Evolutionary conservation across 2,888 invertebrate species (phyloP).

Genomic region (Lottia gigantea): DNA sequence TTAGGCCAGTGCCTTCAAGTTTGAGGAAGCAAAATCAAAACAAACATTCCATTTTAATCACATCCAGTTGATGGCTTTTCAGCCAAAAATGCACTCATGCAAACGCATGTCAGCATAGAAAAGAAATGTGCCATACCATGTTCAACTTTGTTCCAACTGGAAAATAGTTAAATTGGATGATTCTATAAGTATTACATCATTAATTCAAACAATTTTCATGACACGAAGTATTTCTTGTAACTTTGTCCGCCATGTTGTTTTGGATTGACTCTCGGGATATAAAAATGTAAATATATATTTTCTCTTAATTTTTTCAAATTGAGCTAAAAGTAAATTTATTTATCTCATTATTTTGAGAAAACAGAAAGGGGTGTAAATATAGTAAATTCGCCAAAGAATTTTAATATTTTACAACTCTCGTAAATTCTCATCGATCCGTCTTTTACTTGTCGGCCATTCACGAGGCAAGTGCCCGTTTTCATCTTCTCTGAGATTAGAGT

Average conservation of each 20-base stretch:
- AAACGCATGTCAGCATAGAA: neutral
- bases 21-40: no score
- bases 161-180: no score
- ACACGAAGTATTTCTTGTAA: neutral
- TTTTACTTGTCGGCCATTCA: conserved; percentile 17
- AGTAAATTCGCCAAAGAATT: neutral
- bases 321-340: no score
- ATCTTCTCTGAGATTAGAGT: neutral
- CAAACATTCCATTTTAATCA: no score
- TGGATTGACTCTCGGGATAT: conserved; percentile 1
- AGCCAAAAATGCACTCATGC: no score
- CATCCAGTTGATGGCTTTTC: no score
- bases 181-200: no score
- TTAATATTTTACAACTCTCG: conserved; percentile 5
- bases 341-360: neutral
- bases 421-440: neutral
- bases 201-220: neutral
- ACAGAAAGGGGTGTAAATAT: neutral
- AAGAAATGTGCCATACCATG: neutral
- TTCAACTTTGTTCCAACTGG: conserved; percentile 1
- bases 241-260: conserved; percentile 8
- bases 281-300: no score
- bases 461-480: conserved; percentile 1
- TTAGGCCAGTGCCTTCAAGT: no score
- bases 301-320: no score